Evolutionary conservation across 1,140 invertebrate species (phyloP).

Genomic region (Globodera rostochiensis): DNA sequence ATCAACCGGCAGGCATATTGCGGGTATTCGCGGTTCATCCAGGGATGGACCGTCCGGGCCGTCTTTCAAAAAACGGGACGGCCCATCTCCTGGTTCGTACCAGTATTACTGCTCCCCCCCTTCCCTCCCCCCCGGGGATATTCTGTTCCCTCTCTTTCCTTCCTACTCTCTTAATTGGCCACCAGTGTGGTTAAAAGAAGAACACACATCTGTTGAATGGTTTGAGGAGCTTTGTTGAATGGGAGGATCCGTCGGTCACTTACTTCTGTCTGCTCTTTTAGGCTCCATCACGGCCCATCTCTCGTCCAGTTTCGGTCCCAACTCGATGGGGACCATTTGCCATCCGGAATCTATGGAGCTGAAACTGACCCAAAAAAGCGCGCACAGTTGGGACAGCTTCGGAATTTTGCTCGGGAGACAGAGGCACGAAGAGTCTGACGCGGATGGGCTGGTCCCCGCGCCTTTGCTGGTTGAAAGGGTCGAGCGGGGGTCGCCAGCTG

Average conservation of each 20-base stretch:
- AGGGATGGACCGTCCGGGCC: no score
- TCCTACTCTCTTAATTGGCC: neutral
- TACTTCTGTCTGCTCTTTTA: conserved; percentile 30
- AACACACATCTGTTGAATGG: neutral
- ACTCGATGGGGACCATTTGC: conserved; percentile 67
- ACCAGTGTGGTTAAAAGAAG: neutral
- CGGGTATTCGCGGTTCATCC: no score
- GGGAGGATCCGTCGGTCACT: neutral
- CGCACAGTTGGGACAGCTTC: conserved; percentile 63
- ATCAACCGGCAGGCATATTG: neutral
- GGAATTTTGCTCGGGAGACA: conserved; percentile 67
- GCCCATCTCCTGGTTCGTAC: no score
- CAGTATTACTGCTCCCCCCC: neutral
- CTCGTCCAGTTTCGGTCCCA: neutral
- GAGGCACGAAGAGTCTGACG: conserved; percentile 33
- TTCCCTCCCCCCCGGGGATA: neutral
- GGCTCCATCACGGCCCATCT: conserved; percentile 46
- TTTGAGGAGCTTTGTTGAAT: no score
- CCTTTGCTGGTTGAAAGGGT: conserved; percentile 73
- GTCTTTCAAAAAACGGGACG: no score
- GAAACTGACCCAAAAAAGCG: conserved; percentile 69
- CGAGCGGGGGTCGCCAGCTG: conserved; percentile 75
- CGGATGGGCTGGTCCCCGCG: conserved; percentile 24
- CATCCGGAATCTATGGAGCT: conserved; percentile 75
- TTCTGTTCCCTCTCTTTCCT: neutral